Evolutionary conservation across 2,888 invertebrate species (phyloP).

Genomic region (Zygaena filipendulae): DNA sequence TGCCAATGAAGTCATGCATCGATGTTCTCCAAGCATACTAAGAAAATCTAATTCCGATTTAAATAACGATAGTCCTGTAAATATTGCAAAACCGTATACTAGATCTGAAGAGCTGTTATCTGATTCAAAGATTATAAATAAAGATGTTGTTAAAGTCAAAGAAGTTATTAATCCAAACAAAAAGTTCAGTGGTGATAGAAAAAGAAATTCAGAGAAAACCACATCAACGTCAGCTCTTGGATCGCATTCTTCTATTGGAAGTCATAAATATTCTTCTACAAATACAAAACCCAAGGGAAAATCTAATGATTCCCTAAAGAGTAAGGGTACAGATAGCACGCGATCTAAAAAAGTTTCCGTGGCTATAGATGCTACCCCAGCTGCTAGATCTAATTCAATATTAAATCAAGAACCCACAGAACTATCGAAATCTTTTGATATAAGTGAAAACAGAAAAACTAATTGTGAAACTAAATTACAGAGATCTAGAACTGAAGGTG

Average conservation of each 20-base stretch:
- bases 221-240: slow-evolving; percentile 57
- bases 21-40: slow-evolving; percentile 75
- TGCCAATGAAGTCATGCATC: slow-evolving; percentile 79
- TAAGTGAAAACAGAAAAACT: slow-evolving; percentile 40
- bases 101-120: slow-evolving; percentile 57
- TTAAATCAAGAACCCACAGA: slow-evolving; percentile 82
- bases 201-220: slow-evolving; percentile 53
- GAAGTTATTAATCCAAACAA: slow-evolving; percentile 27
- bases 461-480: slow-evolving; percentile 33
- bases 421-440: slow-evolving; percentile 72
- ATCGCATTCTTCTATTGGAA: slow-evolving; percentile 48
- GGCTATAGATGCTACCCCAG: slow-evolving; percentile 82
- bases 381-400: slow-evolving; percentile 77
- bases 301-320: slow-evolving; percentile 55
- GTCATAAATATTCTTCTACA: slow-evolving; percentile 37
- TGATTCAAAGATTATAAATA: slow-evolving; percentile 34
- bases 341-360: slow-evolving; percentile 78
- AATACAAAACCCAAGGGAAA: slow-evolving; percentile 30
- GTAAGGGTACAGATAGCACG: slow-evolving; percentile 44
- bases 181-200: slow-evolving; percentile 28
- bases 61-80: slow-evolving; percentile 34
- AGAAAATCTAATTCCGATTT: slow-evolving; percentile 59
- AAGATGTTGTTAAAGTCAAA: slow-evolving; percentile 26
- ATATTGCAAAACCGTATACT: slow-evolving; percentile 39
- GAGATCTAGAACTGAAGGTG: slow-evolving; percentile 52